Percentiles rank a stretch among this genome's conserved stretches.
These are phyloP conservation scores for Micoletzkya japonica DNA, from an alignment of 2,888 invertebrate genomes.

Conservation along the genomic window DNA sequence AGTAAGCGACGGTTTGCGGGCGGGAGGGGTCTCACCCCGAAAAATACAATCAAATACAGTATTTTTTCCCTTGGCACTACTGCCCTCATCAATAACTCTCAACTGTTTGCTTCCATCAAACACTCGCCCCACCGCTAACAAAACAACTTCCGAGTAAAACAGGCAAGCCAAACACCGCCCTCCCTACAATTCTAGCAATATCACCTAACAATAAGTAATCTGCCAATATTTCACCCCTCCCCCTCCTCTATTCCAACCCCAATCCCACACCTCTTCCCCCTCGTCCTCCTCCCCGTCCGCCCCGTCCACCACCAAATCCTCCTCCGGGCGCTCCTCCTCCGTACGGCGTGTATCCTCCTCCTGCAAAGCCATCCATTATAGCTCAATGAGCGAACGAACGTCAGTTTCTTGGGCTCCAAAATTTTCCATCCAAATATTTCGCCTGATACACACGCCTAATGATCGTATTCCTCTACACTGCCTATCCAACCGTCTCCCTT, in stretches of 20 bases:
- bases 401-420: too few relatives aligned
- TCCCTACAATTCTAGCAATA: neutral
- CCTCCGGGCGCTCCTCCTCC: conserved; percentile 32
- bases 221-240: neutral
- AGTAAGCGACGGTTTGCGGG: too few relatives aligned
- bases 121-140: too few relatives aligned
- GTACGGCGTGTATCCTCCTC: conserved; percentile 19
- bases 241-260: conserved; percentile 13
- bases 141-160: neutral
- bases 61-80: too few relatives aligned
- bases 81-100: too few relatives aligned
- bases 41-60: too few relatives aligned
- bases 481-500: too few relatives aligned
- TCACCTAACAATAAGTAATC: neutral
- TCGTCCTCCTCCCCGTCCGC: conserved; percentile 29
- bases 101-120: too few relatives aligned
- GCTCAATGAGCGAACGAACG: conserved; percentile 4
- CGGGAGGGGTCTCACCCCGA: too few relatives aligned
- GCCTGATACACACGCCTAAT: too few relatives aligned
- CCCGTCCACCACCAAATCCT: conserved; percentile 22
- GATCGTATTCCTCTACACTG: too few relatives aligned
- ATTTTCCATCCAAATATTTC: neutral
- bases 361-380: neutral
- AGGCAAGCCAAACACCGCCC: neutral
- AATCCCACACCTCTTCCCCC: conserved; percentile 24